Evolutionary conservation across 2,888 invertebrate species (phyloP).

Genomic region (Chelonus formosanus): DNA sequence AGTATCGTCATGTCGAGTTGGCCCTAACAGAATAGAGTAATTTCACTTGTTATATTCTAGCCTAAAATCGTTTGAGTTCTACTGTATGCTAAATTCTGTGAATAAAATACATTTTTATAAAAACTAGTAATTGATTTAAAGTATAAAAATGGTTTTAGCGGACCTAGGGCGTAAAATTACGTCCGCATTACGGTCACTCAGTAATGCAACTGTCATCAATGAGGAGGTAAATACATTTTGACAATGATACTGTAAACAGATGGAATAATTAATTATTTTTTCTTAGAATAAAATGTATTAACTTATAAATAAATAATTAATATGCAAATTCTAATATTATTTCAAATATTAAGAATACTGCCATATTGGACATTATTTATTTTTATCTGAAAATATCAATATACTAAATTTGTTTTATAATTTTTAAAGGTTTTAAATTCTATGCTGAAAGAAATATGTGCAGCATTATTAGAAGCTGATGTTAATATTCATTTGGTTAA

Average conservation of each 20-base stretch:
- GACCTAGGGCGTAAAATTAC: slow-evolving; percentile 99
- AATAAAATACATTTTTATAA: not conserved
- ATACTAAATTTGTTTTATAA: slow-evolving; percentile 4
- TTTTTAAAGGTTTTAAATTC: slow-evolving; percentile 88
- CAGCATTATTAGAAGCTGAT: slow-evolving; percentile 97
- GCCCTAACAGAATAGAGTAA: slow-evolving; percentile 1
- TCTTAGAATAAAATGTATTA: no score
- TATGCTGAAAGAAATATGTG: slow-evolving; percentile 99
- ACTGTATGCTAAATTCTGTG: slow-evolving; percentile 1
- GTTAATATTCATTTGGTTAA: slow-evolving; percentile 95
- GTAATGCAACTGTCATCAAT: slow-evolving; percentile 98
- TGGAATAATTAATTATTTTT: slow-evolving; percentile 41
- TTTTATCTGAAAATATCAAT: no score
- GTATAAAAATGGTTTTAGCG: slow-evolving; percentile 93
- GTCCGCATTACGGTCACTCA: slow-evolving; percentile 94
- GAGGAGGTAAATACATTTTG: slow-evolving; percentile 79
- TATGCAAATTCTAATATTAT: no score
- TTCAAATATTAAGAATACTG: no score
- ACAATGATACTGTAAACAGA: slow-evolving; percentile 50
- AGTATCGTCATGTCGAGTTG: slow-evolving; percentile 30
- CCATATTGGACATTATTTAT: no score
- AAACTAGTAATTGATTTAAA: slow-evolving; percentile 4
- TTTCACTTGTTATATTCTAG: slow-evolving; percentile 9
- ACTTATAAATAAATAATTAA: no score
- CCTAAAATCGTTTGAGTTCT: slow-evolving; percentile 2